Conservation (phyloP, 2,113 vertebrate genomes). For the Dendrocopos noguchii region DNA sequence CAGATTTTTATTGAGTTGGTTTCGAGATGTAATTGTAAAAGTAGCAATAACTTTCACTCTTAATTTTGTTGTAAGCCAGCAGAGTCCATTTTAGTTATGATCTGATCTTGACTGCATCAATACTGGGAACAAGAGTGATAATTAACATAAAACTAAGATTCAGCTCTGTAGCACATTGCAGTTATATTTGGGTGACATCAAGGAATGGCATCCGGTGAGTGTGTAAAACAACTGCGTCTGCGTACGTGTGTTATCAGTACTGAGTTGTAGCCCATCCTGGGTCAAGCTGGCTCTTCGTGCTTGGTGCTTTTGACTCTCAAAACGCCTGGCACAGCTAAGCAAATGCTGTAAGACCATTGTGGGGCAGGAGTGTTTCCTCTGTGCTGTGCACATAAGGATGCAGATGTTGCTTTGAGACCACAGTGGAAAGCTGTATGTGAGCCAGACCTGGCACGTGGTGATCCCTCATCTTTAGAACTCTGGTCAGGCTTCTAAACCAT, state of each 20-base stretch:
- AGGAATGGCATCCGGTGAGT: background rate
- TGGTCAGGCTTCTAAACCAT: background rate
- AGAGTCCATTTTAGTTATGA: background rate
- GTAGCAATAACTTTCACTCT: background rate
- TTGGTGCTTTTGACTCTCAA: background rate
- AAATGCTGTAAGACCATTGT: rapidly evolving
- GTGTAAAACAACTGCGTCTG: rapidly evolving
- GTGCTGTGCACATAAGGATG: background rate
- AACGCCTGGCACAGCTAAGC: background rate
- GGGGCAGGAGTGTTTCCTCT: background rate
- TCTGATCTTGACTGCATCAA: background rate
- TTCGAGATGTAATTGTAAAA: background rate
- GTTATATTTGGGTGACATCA: background rate
- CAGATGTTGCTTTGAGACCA: background rate
- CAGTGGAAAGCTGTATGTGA: background rate
- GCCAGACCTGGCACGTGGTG: background rate
- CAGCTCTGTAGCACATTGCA: background rate
- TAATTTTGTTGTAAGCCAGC: background rate
- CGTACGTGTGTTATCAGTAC: no score
- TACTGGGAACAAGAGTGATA: background rate
- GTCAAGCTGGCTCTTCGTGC: background rate
- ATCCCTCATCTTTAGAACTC: background rate
- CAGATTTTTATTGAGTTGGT: background rate
- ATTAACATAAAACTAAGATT: background rate
- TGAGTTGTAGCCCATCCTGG: background rate